A percentile compares a stretch with the other conserved stretches of the same genome.
Evolutionary conservation across 2,797 vertebrate genomes (phyloP).

Genomic region (Lithobates pipiens): DNA sequence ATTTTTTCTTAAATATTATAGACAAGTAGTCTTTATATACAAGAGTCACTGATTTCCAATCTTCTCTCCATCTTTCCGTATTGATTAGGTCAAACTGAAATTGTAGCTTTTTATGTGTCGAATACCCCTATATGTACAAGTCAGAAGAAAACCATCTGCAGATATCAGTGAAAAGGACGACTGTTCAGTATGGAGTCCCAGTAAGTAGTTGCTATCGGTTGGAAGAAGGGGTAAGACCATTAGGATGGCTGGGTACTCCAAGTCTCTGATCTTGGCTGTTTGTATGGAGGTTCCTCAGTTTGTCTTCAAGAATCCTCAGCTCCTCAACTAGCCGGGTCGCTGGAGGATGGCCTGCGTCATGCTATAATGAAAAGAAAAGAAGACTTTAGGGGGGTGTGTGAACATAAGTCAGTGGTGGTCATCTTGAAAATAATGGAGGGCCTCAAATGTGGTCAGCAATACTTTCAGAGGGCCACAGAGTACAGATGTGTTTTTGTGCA

Average conservation of each 20-base stretch:
- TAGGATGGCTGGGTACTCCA: neutral
- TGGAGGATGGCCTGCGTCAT: slow-evolving; percentile 63
- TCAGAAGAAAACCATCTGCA: no score
- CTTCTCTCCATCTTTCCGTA: no score
- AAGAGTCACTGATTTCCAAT: no score
- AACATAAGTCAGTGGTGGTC: no score
- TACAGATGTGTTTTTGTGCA: no score
- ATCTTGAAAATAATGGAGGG: no score
- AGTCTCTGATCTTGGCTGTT: neutral
- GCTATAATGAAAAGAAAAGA: slow-evolving; percentile 57
- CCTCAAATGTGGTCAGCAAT: no score
- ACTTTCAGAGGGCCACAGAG: no score
- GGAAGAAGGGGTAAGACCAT: slow-evolving; percentile 2
- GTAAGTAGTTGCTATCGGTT: slow-evolving; percentile 17
- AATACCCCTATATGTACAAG: neutral
- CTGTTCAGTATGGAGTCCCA: neutral
- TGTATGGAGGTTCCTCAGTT: slow-evolving; percentile 30
- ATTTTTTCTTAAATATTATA: no score
- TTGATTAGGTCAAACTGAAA: neutral
- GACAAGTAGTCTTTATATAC: no score
- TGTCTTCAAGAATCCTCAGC: slow-evolving; percentile 70
- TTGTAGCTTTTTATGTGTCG: neutral
- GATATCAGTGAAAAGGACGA: neutral
- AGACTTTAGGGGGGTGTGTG: neutral
- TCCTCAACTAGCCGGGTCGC: slow-evolving; percentile 66